A percentile compares a stretch with the other conserved stretches of the same genome.
These are phyloP conservation scores for Drosophila leontia DNA, from an alignment of 1,140 invertebrate species.

Conservation along the genomic window DNA sequence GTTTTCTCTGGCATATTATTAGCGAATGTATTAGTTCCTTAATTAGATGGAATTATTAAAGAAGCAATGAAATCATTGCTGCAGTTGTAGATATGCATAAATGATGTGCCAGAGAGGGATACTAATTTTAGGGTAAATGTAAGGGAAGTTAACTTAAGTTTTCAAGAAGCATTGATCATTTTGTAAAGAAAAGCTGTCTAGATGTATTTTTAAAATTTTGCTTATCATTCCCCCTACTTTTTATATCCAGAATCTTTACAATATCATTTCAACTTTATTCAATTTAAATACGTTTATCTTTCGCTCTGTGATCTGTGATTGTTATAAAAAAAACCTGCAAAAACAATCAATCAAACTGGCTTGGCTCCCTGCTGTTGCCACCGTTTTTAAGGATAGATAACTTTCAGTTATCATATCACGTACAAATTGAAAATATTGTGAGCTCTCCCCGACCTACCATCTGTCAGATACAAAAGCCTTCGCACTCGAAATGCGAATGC, in stretches of 20 bases:
- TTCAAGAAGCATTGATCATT: background rate
- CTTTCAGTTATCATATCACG: conserved; percentile 61
- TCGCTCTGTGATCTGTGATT: conserved; percentile 18
- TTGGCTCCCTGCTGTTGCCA: conserved; percentile 26
- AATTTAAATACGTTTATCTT: conserved; percentile 40
- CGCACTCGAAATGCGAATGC: conserved; percentile 45
- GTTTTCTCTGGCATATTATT: conserved; percentile 19
- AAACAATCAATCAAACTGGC: conserved; percentile 41
- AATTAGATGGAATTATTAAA: conserved; percentile 11
- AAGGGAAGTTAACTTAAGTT: background rate
- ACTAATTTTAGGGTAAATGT: background rate
- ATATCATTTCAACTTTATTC: conserved; percentile 19
- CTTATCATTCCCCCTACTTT: background rate
- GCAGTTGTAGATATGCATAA: background rate
- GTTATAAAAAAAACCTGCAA: conserved; percentile 2
- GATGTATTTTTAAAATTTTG: too few relatives aligned
- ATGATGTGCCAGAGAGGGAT: conserved; percentile 3
- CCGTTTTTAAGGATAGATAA: conserved; percentile 32
- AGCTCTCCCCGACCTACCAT: conserved; percentile 22
- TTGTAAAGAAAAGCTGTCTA: background rate
- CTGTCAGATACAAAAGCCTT: conserved; percentile 49
- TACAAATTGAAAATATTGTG: conserved; percentile 63
- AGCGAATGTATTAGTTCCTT: conserved; percentile 6
- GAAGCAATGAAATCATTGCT: background rate
- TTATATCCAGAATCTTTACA: background rate